Percentiles rank a stretch among this genome's conserved stretches.
phyloP scores from a whole-genome alignment of 2,797 vertebrate genomes.

The Pipistrellus nathusii region DNA sequence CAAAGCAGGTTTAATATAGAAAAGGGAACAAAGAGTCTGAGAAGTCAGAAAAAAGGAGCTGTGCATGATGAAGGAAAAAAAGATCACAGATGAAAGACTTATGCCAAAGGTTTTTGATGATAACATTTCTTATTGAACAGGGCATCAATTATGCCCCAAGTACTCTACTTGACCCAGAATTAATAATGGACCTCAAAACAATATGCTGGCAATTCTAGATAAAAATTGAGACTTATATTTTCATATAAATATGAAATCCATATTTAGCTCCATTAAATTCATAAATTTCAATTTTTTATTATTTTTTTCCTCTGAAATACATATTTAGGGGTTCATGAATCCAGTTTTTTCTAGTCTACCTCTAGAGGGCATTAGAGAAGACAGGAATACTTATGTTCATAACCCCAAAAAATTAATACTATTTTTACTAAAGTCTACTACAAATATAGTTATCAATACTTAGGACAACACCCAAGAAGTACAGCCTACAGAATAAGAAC shows the following conservation, averaged over 20 bases:
- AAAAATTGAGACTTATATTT: constrained; percentile 13
- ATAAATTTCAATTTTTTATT: constrained; percentile 19
- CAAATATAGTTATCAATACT: constrained; percentile 1
- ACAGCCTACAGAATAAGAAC: constrained; percentile 6
- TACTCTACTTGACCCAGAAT: constrained; percentile 5
- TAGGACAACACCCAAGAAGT: background rate
- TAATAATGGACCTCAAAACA: constrained; percentile 45
- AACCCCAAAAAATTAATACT: background rate
- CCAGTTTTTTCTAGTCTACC: constrained; percentile 37
- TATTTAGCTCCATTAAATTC: constrained; percentile 48
- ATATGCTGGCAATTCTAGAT: background rate
- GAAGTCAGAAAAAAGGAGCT: background rate
- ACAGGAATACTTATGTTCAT: constrained; percentile 8
- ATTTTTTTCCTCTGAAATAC: background rate
- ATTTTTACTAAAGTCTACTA: background rate
- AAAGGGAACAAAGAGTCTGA: constrained; percentile 3
- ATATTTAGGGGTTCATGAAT: background rate
- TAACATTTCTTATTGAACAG: constrained; percentile 24
- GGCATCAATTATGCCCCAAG: background rate
- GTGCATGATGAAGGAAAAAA: background rate
- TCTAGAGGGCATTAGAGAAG: constrained; percentile 74
- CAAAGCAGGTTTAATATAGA: background rate
- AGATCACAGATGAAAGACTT: background rate
- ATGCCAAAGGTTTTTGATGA: background rate
- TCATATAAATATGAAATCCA: background rate